Base-by-base conservation (phyloP, 2,888 invertebrate genomes). In the Troglohyphantes excavatus region DNA sequence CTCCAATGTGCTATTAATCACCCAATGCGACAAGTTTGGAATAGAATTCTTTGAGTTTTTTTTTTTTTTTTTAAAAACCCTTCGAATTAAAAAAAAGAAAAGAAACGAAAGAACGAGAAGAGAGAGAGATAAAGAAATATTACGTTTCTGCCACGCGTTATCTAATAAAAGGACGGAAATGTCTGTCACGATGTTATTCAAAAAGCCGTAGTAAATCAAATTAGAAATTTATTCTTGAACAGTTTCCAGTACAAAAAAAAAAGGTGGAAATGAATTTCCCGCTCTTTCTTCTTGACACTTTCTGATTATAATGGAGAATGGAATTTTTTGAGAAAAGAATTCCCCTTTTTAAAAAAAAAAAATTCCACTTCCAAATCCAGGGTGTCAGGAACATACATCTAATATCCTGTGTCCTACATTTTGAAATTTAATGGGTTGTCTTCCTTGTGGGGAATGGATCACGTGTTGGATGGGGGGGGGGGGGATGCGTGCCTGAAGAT, bases 131-230 rank as follows among this genome's bases (percentile, higher is more conserved):
- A 70, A 70, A 70, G 29, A 70, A 70, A 70, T 70, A 70, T 33
- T 29, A 29, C 70, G 70, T 21, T 39, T 21, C 39, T 53, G 53
- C 53, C 53, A 53, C 53, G n/a, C 53, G 29, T 59, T 61, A 73
- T 53, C 19, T 29, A 27, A 72, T 39, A 33, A 27, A 79, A 23
- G 59, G 70, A 63, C 13, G 39, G 7, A 19, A 72, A 65, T 63
- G 43, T 63, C 26, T 53, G 70, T 72, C 73, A 61, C 39, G 83
- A 83, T 26, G 39, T 83, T 72, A 83, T 73, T 83, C 73, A 73
- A 72, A 63, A 83, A 63, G 63, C 59, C 61, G 72, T 63, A 73
- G 63, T 83, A 73, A 83, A 83, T 83, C 83, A 83, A 83, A 83
- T 83, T 72, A 73, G 83, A 73, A 73, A 73, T 73, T 83, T 73